These are phyloP conservation scores for Epinotia brunnichana DNA, from an alignment of 2,888 invertebrate genomes.

Conservation along the genomic window DNA sequence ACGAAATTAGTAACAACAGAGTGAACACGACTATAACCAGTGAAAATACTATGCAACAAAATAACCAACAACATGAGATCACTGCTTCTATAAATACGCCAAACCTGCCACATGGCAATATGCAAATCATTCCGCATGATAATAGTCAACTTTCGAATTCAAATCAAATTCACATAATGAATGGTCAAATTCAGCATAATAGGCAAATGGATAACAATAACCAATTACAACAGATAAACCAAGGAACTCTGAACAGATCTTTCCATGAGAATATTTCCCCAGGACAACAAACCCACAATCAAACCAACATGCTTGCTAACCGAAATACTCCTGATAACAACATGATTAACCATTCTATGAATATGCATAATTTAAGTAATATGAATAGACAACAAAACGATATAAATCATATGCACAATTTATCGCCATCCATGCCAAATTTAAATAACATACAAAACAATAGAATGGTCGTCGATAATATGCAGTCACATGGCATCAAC, in stretches of 20 bases:
- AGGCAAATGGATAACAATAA: constrained; percentile 67
- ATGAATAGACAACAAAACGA: constrained; percentile 72
- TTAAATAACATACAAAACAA: constrained; percentile 76
- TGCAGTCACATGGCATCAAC: constrained; percentile 73
- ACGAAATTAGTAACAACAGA: constrained; percentile 71
- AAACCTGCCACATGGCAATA: constrained; percentile 71
- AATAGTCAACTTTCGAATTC: constrained; percentile 65
- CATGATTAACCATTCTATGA: constrained; percentile 74
- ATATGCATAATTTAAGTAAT: constrained; percentile 69
- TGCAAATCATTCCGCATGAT: constrained; percentile 75
- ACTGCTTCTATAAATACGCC: constrained; percentile 63
- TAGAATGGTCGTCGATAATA: constrained; percentile 77
- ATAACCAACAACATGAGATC: constrained; percentile 69
- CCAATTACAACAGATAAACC: constrained; percentile 72
- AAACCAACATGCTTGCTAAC: constrained; percentile 67
- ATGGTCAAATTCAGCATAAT: constrained; percentile 78
- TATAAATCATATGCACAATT: constrained; percentile 73
- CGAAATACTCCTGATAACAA: constrained; percentile 72
- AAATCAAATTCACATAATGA: constrained; percentile 80
- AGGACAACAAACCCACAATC: constrained; percentile 69
- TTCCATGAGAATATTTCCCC: constrained; percentile 73
- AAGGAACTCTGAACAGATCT: constrained; percentile 62
- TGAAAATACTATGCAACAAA: constrained; percentile 67
- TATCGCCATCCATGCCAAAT: constrained; percentile 71
- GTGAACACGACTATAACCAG: constrained; percentile 66